A percentile compares a stretch with the other conserved stretches of the same genome.
These are phyloP conservation scores for Selenia dentaria DNA, from an alignment of 2,888 invertebrate species.

Conservation along the genomic window DNA sequence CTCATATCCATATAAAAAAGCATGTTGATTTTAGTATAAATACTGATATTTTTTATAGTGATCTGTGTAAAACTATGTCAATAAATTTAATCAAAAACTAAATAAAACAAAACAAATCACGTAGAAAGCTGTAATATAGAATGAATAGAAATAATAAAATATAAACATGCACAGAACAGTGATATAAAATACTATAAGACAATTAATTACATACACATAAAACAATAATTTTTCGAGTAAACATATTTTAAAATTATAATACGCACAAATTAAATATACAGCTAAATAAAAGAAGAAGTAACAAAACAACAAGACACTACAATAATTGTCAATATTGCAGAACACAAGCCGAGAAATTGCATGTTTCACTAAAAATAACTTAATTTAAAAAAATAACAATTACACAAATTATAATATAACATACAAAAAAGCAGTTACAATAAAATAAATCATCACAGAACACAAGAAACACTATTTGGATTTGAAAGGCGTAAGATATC, in stretches of 20 bases:
- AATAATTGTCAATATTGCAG: not conserved
- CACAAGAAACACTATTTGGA: conserved; percentile 8
- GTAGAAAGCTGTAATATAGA: conserved; percentile 51
- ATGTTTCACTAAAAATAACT: conserved; percentile 16
- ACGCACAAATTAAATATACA: conserved; percentile 26
- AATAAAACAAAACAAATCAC: conserved; percentile 55
- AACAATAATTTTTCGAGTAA: conserved; percentile 10
- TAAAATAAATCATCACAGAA: conserved; percentile 24
- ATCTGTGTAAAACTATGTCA: conserved; percentile 11
- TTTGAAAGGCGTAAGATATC: conserved; percentile 6
- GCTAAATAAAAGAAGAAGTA: conserved; percentile 20
- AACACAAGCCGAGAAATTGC: conserved; percentile 15
- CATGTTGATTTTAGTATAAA: no score
- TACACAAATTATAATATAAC: conserved; percentile 14
- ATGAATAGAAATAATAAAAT: conserved; percentile 31
- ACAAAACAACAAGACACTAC: conserved; percentile 2
- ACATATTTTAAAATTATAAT: conserved; percentile 30
- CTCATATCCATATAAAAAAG: no score
- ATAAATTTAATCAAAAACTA: conserved; percentile 19
- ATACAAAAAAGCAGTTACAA: conserved; percentile 16
- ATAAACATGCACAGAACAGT: conserved; percentile 39
- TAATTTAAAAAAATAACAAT: conserved; percentile 9
- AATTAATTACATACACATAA: conserved; percentile 8
- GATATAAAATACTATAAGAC: conserved; percentile 20
- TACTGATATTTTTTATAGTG: no score